Conservation (phyloP, 2,888 invertebrate genomes). For the Glyphotaelius pellucidus region DNA sequence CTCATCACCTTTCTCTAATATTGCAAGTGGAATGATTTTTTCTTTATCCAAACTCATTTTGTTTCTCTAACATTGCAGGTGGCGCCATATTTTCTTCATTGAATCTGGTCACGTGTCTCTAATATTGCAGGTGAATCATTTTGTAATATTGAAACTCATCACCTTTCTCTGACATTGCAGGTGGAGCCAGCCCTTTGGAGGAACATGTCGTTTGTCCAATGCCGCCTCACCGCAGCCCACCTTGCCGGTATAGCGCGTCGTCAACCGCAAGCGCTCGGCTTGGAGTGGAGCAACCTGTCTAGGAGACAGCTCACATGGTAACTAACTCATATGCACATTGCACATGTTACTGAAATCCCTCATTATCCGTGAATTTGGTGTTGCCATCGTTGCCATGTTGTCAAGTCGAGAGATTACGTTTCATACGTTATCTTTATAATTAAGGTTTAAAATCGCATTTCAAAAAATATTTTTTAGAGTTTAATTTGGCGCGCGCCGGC, state of each 20-base stretch:
- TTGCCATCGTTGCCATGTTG: neutral
- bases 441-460: no score
- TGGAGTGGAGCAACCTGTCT: conserved; percentile 93
- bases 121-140: neutral
- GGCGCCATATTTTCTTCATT: no score
- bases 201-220: conserved; percentile 88
- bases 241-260: conserved; percentile 91
- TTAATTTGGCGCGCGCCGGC: no score
- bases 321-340: conserved; percentile 41
- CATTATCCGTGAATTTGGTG: neutral
- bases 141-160: neutral
- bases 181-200: conserved; percentile 92
- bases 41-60: no score
- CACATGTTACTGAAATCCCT: neutral
- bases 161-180: conserved; percentile 52
- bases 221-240: conserved; percentile 84
- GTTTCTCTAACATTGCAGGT: no score
- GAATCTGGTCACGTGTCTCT: no score
- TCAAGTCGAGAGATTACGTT: neutral
- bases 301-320: conserved; percentile 93
- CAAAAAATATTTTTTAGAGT: no score
- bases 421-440: no score
- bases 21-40: conserved; percentile 78
- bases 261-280: conserved; percentile 89
- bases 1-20: neutral